Percentiles rank a stretch among this genome's conserved stretches.
phyloP scores from a whole-genome alignment of 2,888 invertebrate species.

The Tanytarsus gracilentus region DNA sequence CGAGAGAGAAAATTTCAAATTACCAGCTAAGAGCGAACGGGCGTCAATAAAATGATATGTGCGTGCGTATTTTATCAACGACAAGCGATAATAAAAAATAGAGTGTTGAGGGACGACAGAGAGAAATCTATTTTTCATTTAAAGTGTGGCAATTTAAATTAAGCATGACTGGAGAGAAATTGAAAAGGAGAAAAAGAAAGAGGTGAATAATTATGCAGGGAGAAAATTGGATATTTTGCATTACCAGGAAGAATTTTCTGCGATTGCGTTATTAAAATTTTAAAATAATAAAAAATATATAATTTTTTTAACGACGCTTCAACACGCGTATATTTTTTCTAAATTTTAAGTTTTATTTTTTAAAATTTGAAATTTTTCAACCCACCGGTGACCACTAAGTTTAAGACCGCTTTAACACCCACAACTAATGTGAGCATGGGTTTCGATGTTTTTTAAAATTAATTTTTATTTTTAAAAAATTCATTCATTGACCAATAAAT shows the following conservation, averaged over 20 bases:
- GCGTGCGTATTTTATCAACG: neutral
- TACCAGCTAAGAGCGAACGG: neutral
- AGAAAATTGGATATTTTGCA: constrained; percentile 24
- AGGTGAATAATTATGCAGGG: neutral
- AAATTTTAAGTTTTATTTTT: neutral
- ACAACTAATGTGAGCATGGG: too few relatives aligned
- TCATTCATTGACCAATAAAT: too few relatives aligned
- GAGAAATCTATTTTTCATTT: constrained; percentile 22
- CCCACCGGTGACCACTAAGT: neutral
- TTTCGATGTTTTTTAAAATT: too few relatives aligned
- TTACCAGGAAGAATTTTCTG: neutral
- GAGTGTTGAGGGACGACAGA: neutral
- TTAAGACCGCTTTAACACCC: too few relatives aligned
- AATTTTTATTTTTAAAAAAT: too few relatives aligned
- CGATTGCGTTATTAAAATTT: too few relatives aligned
- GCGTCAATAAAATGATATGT: neutral
- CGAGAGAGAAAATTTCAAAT: constrained; percentile 5
- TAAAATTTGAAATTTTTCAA: neutral
- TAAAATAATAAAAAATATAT: too few relatives aligned
- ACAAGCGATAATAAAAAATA: neutral
- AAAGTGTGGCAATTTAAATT: constrained; percentile 28
- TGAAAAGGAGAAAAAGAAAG: neutral
- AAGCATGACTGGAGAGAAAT: constrained; percentile 18
- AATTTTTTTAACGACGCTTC: too few relatives aligned
- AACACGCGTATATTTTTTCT: too few relatives aligned